Evolutionary conservation across 1,140 invertebrate genomes (phyloP), one percentile per base, ranked within the genome.

Genomic region (Agrilus planipennis): DNA sequence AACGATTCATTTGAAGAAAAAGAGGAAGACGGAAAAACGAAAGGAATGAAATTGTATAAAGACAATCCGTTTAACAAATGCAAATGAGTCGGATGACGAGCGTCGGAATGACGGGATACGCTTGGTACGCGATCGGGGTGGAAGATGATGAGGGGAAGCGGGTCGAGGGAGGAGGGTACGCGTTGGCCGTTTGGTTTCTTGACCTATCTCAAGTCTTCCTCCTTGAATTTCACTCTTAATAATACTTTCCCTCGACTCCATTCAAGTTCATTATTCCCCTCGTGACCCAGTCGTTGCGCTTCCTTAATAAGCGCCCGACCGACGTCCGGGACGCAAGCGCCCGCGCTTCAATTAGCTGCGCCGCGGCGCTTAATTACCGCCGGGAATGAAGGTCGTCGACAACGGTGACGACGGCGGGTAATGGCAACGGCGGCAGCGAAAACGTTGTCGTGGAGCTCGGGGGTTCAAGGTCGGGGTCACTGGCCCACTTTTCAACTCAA

Each of bases 221-320:
- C n/a, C n/a, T n/a, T n/a, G n/a, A 58, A 58, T 56, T 58, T 56
- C 55, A 54, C 55, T 58, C 55, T 54, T 56, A 51, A 56, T 51
- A 58, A 55, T 51, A 56, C 54, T 58, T 58, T 52, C 49, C 55
- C 55, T 55, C 52, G 51, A 52, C 55, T 55, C 46, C 51, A 51
- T 53, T 46, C 47, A 34, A 48, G 51, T 54, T 58, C 53, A 58
- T 58, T 58, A 58, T 58, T 55, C 54, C 54, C 53, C 54, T 54
- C 50, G 52, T 58, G 55, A 55, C 55, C 55, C 50, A 58, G 52
- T 54, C 23, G n/a, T 41, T 28, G 41, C 45, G 47, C 46, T 51
- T 53, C 51, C 54, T 58, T 58, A 55, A 58, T 58, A 55, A 58
- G 46, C 36, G 44, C 29, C 25, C 25, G 36, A 25, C 30, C 30